Percentiles rank a stretch among this genome's conserved stretches.
phyloP scores from a whole-genome alignment of 2,888 invertebrate genomes.

The Hecatera dysodea region DNA sequence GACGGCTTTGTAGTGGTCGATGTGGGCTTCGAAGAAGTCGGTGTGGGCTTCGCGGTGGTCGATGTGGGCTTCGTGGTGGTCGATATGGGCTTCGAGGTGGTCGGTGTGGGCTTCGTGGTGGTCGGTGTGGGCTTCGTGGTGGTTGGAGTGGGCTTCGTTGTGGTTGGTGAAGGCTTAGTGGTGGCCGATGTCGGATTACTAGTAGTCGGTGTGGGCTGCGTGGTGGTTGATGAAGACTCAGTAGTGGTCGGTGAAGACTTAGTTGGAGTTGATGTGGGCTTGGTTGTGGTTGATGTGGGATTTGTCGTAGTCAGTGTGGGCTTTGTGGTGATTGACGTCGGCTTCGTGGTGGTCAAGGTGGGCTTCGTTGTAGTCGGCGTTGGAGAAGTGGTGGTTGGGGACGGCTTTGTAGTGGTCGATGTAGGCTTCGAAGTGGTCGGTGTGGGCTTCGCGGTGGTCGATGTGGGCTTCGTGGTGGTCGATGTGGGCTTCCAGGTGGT shows the following conservation, averaged over 20 bases:
- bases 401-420: not conserved
- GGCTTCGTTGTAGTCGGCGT: too few relatives aligned
- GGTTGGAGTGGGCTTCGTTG: not conserved
- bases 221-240: not conserved
- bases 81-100: not conserved
- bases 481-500: not conserved
- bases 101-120: not conserved
- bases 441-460: not conserved
- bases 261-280: not conserved
- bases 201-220: not conserved
- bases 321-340: not conserved
- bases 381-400: not conserved
- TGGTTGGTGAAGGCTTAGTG: too few relatives aligned
- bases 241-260: not conserved
- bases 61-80: not conserved
- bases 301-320: constrained; percentile 2
- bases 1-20: not conserved
- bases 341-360: too few relatives aligned
- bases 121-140: not conserved
- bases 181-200: not conserved
- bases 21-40: too few relatives aligned
- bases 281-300: not conserved
- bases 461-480: not conserved
- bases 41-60: not conserved
- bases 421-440: not conserved